Base-by-base conservation (phyloP, 30 jellyfish, hydroid and myxozoan genomes). In the Rhopilema esculentum region DNA sequence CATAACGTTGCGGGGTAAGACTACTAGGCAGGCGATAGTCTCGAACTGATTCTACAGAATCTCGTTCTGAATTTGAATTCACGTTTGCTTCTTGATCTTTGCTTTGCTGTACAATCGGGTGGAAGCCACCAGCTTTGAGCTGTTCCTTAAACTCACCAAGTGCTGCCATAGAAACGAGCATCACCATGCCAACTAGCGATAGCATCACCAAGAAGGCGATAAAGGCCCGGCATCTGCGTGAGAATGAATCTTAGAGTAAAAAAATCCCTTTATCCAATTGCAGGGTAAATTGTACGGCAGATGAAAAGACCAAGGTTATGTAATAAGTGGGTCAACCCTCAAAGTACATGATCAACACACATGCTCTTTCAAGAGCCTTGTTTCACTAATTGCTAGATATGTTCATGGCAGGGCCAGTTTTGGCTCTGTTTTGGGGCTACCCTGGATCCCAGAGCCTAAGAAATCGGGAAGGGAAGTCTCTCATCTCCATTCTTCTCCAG, bases 11-110 rank as follows among this genome's bases (percentile, higher is more conserved):
- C 72, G 98, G 98, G 21, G 51, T 50, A 15, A 92, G 28, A n/a
- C 79, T 53, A 23, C 69, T 77, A 7, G 95, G 97, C 1, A 92
- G 89, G 62, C 95, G 86, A 80, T 66, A 80, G 75, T 70, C 82
- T 80, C 65, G 82, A 1, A 29, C 16, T 27, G 75, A 48, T 48
- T 80, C 72, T 0, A 16, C 63, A 20, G 23, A 19, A 19, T 29
- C 82, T 62, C n/a, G 61, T 16, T 19, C 28, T 2, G 0, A 16
- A 26, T 19, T 21, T 2, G 0, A 16, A 26, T 0, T 22, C 62
- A 53, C 74, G 51, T 65, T 48, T 21, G 67, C 90, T 1, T 29
- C 62, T 63, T 79, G 32, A 64, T 63, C 33, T 25, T 8, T 16
- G 18, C 23, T 31, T 4, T 18, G 27, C 48, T 80, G 90, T 2